These are phyloP conservation scores for Cynodonichthys magdalenae DNA, from an alignment of 2,797 vertebrate species.

Conservation along the genomic window DNA sequence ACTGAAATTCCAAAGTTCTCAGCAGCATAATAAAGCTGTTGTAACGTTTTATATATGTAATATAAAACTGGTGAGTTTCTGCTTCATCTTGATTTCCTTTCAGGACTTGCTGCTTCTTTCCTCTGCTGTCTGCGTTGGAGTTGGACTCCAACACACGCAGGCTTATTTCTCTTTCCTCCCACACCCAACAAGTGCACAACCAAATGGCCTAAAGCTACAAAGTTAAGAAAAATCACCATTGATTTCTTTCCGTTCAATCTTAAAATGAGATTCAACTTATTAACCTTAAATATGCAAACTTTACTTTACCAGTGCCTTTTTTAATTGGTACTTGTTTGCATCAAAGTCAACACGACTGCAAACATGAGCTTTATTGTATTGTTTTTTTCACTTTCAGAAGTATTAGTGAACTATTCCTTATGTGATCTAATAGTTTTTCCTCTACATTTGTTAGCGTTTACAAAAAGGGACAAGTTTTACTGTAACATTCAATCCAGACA, in stretches of 20 bases:
- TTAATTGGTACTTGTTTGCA: too few species aligned
- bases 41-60: background rate
- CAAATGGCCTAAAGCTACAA: slow-evolving; percentile 3
- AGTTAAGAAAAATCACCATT: background rate
- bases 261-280: background rate
- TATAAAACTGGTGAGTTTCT: slow-evolving; percentile 1
- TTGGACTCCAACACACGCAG: slow-evolving; percentile 2
- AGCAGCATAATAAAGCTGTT: background rate
- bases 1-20: background rate
- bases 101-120: background rate
- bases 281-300: background rate
- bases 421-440: too few species aligned
- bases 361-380: too few species aligned
- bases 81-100: background rate
- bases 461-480: background rate
- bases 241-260: background rate
- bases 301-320: background rate
- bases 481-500: slow-evolving; percentile 5
- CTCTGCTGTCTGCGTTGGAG: slow-evolving; percentile 2
- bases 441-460: background rate
- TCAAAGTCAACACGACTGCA: too few species aligned
- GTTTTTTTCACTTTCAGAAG: too few species aligned
- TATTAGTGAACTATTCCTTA: too few species aligned
- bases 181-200: background rate
- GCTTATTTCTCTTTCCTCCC: slow-evolving; percentile 1